These are phyloP conservation scores for Dallia pectoralis DNA, from an alignment of 2,797 vertebrate genomes.

Conservation along the genomic window DNA sequence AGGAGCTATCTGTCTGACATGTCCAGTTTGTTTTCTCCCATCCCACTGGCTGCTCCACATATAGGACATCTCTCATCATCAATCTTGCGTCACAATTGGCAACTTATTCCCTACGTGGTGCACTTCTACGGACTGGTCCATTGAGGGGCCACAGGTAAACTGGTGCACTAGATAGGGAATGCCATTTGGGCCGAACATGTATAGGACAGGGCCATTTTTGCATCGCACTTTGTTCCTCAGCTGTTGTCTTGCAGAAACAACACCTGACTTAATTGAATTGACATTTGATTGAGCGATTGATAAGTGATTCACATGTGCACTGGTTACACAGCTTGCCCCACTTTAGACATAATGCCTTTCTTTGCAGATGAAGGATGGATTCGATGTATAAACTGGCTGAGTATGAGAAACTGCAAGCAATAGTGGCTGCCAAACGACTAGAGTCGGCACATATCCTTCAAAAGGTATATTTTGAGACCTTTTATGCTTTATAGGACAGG, in stretches of 20 bases:
- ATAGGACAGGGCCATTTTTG: conserved; percentile 17
- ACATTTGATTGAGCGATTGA: conserved; percentile 32
- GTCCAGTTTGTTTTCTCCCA: conserved; percentile 24
- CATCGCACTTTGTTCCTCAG: conserved; percentile 39
- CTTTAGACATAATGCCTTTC: conserved; percentile 55
- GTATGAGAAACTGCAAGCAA: conserved; percentile 77
- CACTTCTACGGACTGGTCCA: too few relatives aligned
- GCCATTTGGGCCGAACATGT: neutral
- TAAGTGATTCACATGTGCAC: conserved; percentile 31
- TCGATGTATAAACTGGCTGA: conserved; percentile 81
- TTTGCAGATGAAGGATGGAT: conserved; percentile 70
- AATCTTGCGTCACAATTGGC: neutral
- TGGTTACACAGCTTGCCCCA: conserved; percentile 26
- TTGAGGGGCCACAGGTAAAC: neutral
- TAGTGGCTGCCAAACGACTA: conserved; percentile 78
- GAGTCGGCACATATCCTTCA: conserved; percentile 74
- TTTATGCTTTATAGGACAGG: neutral
- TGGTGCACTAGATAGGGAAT: neutral
- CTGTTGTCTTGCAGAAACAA: conserved; percentile 49
- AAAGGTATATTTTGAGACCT: conserved; percentile 75
- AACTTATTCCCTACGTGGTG: neutral
- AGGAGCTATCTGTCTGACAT: conserved; percentile 31
- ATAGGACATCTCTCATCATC: neutral
- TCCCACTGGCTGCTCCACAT: conserved; percentile 24
- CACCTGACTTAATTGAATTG: conserved; percentile 12